These are phyloP conservation scores for Microcebus jonahi DNA, from an alignment of 2,113 vertebrate genomes.

Conservation along the genomic window DNA sequence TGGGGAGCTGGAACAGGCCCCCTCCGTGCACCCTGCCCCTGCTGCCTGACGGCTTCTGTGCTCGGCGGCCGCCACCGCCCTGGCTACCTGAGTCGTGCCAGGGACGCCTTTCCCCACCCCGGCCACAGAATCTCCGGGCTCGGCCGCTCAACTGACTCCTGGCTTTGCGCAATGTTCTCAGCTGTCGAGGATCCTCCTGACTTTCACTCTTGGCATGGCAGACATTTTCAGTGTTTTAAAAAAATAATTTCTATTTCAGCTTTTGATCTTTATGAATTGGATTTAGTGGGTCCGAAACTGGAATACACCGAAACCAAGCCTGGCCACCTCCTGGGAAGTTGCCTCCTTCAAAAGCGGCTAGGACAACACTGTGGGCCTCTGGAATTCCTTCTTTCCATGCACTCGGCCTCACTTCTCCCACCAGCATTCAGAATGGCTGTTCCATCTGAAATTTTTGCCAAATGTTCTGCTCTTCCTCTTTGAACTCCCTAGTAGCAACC, in stretches of 20 bases:
- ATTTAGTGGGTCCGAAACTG: slow-evolving; percentile 83
- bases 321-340: slow-evolving; percentile 89
- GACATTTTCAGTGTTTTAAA: slow-evolving; percentile 89
- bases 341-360: slow-evolving; percentile 90
- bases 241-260: slow-evolving; percentile 91
- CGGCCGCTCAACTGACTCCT: slow-evolving; percentile 89
- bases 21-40: slow-evolving; percentile 89
- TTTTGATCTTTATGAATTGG: slow-evolving; percentile 88
- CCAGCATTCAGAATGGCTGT: slow-evolving; percentile 84
- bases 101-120: slow-evolving; percentile 92
- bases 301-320: slow-evolving; percentile 89
- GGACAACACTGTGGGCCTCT: slow-evolving; percentile 87
- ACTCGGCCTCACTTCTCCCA: slow-evolving; percentile 89
- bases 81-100: slow-evolving; percentile 91
- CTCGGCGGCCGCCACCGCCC: slow-evolving; percentile 90
- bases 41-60: slow-evolving; percentile 89
- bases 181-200: slow-evolving; percentile 90
- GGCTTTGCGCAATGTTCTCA: slow-evolving; percentile 90
- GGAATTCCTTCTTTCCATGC: slow-evolving; percentile 93
- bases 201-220: slow-evolving; percentile 91
- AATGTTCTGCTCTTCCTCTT: slow-evolving; percentile 92
- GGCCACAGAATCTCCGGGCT: slow-evolving; percentile 89
- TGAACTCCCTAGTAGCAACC: slow-evolving; percentile 90
- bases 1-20: slow-evolving; percentile 88
- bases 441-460: slow-evolving; percentile 91